phyloP scores from a whole-genome alignment of 2,797 vertebrate genomes.

The Micromesistius poutassou region DNA sequence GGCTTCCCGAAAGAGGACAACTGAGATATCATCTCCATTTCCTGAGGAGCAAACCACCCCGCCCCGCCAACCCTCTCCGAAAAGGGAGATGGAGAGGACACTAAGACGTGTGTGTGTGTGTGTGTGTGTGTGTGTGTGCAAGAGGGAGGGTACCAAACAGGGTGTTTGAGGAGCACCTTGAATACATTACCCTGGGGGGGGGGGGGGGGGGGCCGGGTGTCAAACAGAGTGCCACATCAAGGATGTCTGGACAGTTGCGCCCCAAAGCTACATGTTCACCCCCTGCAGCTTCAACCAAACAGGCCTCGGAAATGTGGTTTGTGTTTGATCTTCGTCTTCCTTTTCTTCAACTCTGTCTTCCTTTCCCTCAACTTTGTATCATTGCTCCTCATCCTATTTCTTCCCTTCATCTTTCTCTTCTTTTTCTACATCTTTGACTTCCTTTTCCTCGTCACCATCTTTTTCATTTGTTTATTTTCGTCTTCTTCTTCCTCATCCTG shows the following conservation, averaged over 20 bases:
- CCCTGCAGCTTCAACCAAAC: slow-evolving; percentile 50
- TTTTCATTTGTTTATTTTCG: not conserved
- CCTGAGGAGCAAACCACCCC: slow-evolving; percentile 25
- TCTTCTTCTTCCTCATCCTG: slow-evolving; percentile 1
- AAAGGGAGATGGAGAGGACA: slow-evolving; percentile 36
- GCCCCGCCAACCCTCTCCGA: not conserved
- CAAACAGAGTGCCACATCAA: slow-evolving; percentile 56
- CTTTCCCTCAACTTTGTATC: no score
- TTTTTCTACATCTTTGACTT: not conserved
- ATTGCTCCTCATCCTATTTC: no score
- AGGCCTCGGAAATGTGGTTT: slow-evolving; percentile 13
- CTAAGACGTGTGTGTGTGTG: slow-evolving; percentile 29
- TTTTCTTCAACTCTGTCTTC: not conserved
- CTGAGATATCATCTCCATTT: slow-evolving; percentile 49
- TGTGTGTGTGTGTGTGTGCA: slow-evolving; percentile 11
- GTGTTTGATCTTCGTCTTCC: slow-evolving; percentile 6
- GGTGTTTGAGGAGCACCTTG: slow-evolving; percentile 44
- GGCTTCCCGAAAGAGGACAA: slow-evolving; percentile 53
- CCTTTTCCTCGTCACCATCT: not conserved
- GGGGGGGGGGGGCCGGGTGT: not conserved
- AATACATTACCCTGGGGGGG: slow-evolving; percentile 40
- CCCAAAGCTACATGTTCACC: slow-evolving; percentile 36
- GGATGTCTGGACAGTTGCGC: slow-evolving; percentile 41
- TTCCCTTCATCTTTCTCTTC: not conserved
- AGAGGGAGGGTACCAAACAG: slow-evolving; percentile 5